Percentiles rank a stretch among this genome's conserved stretches.
Conservation (phyloP, 1,140 invertebrate species). For the Macrotrachela quadricornifera region DNA sequence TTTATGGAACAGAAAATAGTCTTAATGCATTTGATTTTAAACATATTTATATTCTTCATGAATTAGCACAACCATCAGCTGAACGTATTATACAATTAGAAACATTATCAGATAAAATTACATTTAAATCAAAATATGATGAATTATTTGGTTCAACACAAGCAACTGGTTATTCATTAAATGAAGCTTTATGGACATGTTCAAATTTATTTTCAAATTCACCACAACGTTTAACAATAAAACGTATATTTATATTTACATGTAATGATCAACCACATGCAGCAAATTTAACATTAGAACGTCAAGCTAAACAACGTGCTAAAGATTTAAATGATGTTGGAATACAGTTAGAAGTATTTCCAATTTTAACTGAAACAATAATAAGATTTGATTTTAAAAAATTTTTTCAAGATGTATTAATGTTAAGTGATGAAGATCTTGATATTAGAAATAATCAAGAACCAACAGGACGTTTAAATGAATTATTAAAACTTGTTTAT, state of each 20-base stretch:
- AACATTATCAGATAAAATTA: constrained; percentile 13
- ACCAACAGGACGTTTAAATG: too few relatives aligned
- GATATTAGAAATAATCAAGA: too few relatives aligned
- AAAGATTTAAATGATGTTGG: constrained; percentile 31
- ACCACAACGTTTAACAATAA: constrained; percentile 17
- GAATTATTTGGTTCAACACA: too few relatives aligned
- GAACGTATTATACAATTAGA: constrained; percentile 30
- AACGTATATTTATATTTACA: constrained; percentile 33
- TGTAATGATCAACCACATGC: constrained; percentile 33
- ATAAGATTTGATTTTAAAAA: too few relatives aligned
- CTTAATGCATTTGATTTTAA: constrained; percentile 29
- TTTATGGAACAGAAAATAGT: constrained; percentile 33
- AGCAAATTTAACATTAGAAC: background rate
- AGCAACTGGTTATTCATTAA: too few relatives aligned
- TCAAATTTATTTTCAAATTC: constrained; percentile 26
- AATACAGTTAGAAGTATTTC: constrained; percentile 33
- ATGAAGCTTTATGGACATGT: constrained; percentile 23
- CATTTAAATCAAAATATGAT: too few relatives aligned
- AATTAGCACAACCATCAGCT: constrained; percentile 30
- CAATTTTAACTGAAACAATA: constrained; percentile 13
- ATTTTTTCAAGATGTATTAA: too few relatives aligned
- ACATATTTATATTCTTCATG: constrained; percentile 30
- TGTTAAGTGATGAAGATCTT: too few relatives aligned
- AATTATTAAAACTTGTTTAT: too few relatives aligned
- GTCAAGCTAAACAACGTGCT: constrained; percentile 22